Evolutionary conservation across 2,113 vertebrate species (phyloP), one percentile per base, ranked within the genome.

Genomic region (Ictalurus furcatus): DNA sequence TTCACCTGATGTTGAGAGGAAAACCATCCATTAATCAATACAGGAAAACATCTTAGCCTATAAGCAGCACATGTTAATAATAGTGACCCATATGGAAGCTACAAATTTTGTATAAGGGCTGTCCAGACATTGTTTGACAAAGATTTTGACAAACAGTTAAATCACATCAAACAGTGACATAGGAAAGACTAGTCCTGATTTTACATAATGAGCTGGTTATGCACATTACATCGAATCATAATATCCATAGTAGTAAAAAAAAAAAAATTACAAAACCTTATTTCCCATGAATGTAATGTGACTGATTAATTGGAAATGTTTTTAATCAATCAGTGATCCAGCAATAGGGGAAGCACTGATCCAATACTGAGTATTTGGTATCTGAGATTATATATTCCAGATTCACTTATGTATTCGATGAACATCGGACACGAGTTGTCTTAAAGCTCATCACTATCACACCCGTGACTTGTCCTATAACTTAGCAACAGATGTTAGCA

Each of bases 1-100:
- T 98, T 99, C 95, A 99, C 98, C 98, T 99, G 91, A 14, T 65
- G 56, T 87, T 54, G 58, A 92, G 17, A 14, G 84, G 40, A 74
- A 52, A 34, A 21, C 63, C 19, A 21, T 37, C 54, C 5, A 48
- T 11, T 21, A 83, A 76, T 44, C 16, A 78, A 23, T 40, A 74
- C 14, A 11, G 9, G 6, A 54, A 30, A 83, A 83, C 44, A 54
- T 67, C 44, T 79, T 30, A 80, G 21, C 37, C 1, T 25, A 40
- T 76, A 19, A 61, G 37, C 19, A 87, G 8, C 6, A 37, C 3
- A 52, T 81, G 61, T 34, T 19, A 81, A 71, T 54, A 48, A 88
- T 44, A 58, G 21, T 40, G 7, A 30, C 28, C 28, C 17, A 48
- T 44, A 61, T 59, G 23, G 6, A 78, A 78, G 58, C 23, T n/a